A percentile compares a stretch with the other conserved stretches of the same genome.
These are phyloP conservation scores for Intellagama lesueurii DNA, from an alignment of 2,797 vertebrate species.

Conservation along the genomic window DNA sequence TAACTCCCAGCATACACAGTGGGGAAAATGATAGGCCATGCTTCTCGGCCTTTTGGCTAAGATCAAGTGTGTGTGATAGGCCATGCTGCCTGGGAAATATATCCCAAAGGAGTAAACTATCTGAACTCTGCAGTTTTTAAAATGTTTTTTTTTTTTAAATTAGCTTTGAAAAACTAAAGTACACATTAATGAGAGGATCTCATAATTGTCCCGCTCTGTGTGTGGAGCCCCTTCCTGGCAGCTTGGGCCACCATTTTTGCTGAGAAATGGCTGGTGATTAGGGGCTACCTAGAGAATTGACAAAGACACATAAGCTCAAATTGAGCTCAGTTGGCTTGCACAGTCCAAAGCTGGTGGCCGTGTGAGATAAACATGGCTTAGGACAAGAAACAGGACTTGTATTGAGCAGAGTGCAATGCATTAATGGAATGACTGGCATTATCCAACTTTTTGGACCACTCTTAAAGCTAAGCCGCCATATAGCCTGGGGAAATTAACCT, in stretches of 20 bases:
- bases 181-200: too few species aligned
- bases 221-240: neutral
- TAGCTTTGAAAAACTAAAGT: too few species aligned
- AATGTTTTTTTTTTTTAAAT: too few species aligned
- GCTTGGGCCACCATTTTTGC: neutral
- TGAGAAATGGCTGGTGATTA: neutral
- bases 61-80: too few species aligned
- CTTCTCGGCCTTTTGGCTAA: too few species aligned
- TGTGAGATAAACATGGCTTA: conserved; percentile 1
- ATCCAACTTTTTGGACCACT: conserved; percentile 25
- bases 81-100: too few species aligned
- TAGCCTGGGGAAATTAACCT: conserved; percentile 45
- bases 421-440: conserved; percentile 30
- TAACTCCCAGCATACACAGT: too few species aligned
- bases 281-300: neutral
- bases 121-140: too few species aligned
- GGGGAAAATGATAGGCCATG: too few species aligned
- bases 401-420: conserved; percentile 32
- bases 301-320: too few species aligned
- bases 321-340: neutral
- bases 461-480: conserved; percentile 20
- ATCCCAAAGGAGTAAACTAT: too few species aligned
- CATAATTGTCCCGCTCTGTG: too few species aligned
- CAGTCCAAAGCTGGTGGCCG: neutral
- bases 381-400: conserved; percentile 27